These are phyloP conservation scores for Calyptommatus sinebrachiatus DNA, from an alignment of 2,113 vertebrate genomes.

Conservation along the genomic window DNA sequence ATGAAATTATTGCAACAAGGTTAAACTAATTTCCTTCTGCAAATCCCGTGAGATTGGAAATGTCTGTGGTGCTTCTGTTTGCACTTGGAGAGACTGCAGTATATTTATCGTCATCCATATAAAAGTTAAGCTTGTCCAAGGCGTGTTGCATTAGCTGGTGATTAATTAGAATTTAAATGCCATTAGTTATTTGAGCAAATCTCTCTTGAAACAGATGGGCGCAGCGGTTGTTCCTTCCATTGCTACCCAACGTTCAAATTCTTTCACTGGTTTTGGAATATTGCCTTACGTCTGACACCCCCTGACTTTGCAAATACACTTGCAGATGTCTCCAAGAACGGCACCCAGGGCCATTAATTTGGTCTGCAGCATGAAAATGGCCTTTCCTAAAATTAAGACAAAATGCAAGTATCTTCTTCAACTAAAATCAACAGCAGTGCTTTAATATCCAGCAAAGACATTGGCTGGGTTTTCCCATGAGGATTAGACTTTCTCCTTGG, in stretches of 20 bases:
- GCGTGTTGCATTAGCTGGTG: neutral
- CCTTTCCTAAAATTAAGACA: conserved; percentile 43
- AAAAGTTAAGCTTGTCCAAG: neutral
- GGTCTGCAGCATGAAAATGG: neutral
- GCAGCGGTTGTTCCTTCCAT: neutral
- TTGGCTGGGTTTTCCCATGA: conserved; percentile 49
- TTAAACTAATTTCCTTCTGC: neutral
- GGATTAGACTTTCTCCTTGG: conserved; percentile 19
- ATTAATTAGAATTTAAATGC: conserved; percentile 10
- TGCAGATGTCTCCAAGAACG: neutral
- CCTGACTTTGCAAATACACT: conserved; percentile 3
- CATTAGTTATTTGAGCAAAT: neutral
- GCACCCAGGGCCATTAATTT: neutral
- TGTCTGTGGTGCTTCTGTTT: neutral
- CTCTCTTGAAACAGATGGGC: neutral
- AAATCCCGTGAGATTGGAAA: neutral
- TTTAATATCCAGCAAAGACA: conserved; percentile 30
- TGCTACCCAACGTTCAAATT: neutral
- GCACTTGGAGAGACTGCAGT: neutral
- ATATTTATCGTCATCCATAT: neutral
- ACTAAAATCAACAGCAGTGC: conserved; percentile 32
- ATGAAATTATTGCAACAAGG: neutral
- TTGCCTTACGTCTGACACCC: neutral
- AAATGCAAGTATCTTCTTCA: conserved; percentile 28
- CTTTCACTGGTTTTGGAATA: neutral